Evolutionary conservation across 2,113 vertebrate genomes (phyloP), one percentile per base, ranked within the genome.

Genomic region (Semnornis frantzii): DNA sequence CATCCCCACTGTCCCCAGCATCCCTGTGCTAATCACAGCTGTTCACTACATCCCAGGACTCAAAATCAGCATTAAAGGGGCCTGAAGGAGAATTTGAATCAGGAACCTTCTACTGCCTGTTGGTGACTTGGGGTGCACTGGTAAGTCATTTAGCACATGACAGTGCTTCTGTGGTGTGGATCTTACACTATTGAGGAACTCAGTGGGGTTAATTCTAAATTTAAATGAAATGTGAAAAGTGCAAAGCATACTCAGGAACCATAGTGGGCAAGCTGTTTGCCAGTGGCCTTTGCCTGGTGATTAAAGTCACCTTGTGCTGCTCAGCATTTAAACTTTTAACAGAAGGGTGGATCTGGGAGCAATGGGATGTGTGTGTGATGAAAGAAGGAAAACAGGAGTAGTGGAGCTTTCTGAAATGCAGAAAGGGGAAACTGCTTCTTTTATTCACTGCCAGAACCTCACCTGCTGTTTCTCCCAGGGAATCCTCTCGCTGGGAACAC

Each of bases 251-350:
- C 52, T 33, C 70, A 86, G 66, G 85, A 63, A 90, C 65, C 82
- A 21, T 46, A 81, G n/a, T 4, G 50, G 62, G 85, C 62, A 72
- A 91, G 66, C 70, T 75, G 80, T 93, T 94, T 94, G 73, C 75
- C 73, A 63, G 70, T 33, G 80, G 73, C 93, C 76, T 94, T 94
- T 90, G 3, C 54, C 54, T 44, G 66, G 85, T 82, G 90, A 88
- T 95, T 95, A 93, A 94, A 88, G 63, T 30, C 72, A 71, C 1
- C 70, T 86, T 92, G 65, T 27, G 95, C 93, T 84, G 96, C 42
- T 92, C 66, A 70, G 69, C 90, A 69, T 81, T 95, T 86, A 88
- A 92, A 90, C 85, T 81, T 92, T 69, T 31, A 92, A 75, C 54
- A 0, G 5, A 91, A 85, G 90, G 90, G 87, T 3, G 15, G 90